Evolutionary conservation across 2,113 vertebrate genomes (phyloP), one percentile per base, ranked within the genome.

Genomic region (Raja brachyura): DNA sequence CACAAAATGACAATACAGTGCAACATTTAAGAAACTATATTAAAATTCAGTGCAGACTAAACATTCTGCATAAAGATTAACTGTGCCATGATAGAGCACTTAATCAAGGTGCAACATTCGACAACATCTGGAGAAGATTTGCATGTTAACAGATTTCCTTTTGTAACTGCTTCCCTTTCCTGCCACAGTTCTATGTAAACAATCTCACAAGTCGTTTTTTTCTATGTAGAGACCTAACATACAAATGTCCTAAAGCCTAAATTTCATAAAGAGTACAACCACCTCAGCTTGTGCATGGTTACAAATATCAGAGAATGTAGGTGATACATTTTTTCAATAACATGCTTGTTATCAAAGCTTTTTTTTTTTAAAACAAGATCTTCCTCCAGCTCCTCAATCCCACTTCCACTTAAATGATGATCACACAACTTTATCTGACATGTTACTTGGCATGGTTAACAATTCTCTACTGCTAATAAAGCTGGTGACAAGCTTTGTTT

Each of bases 121-220:
- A 28, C n/a, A 68, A 90, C 86, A 90, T 90, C 66, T 92, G 90
- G 66, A 92, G 90, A 33, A 11, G 63, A 70, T 73, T 54, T 39
- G 18, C 14, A 74, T 68, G 22, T 92, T 92, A 39, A 73, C 70
- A 54, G 90, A 92, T 74, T 92, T 92, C 90, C 90, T 74, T 10
- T 92, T 70, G 90, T 73, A 92, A 48, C 90, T 73, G 68, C 68
- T 92, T 92, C 66, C 90, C 66, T 92, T 92, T 92, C 90, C 90
- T 92, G 63, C 59, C 66, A 92, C 33, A 73, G 68, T 28, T 92
- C 68, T 54, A 92, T 54, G 68, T 92, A 92, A 92, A 92, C 90
- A 92, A 73, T 74, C 20, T 31, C 33, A 31, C 33, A 90, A 31
- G n/a, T n/a, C 7, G 90, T 92, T 48, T 63, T 63, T 73, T 73